Evolutionary conservation across 92 coral and sea anemone genomes (phyloP).

Genomic region (Heteractis magnifica): DNA sequence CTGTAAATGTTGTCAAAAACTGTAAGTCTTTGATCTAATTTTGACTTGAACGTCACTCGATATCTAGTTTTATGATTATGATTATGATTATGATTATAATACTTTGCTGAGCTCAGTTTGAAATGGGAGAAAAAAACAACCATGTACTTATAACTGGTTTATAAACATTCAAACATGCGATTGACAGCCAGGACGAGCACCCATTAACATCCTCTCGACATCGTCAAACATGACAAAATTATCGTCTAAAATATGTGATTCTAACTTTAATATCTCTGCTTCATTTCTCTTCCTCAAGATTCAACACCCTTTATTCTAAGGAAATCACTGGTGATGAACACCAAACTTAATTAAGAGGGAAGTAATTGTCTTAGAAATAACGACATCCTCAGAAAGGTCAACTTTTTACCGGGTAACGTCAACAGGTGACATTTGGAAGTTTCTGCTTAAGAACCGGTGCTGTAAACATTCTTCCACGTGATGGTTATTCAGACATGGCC

Average conservation of each 20-base stretch:
- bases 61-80: no score
- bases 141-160: no score
- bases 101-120: no score
- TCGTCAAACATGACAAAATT: background rate
- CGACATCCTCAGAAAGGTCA: background rate
- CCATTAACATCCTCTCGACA: background rate
- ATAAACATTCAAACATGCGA: no score
- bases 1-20: no score
- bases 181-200: background rate
- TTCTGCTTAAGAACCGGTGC: background rate
- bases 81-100: no score
- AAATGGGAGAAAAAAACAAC: no score
- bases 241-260: background rate
- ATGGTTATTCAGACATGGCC: background rate
- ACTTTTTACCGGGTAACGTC: background rate
- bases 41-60: no score
- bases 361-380: background rate
- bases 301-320: background rate
- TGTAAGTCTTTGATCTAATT: no score
- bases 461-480: background rate
- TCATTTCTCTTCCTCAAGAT: background rate
- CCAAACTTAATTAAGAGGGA: background rate
- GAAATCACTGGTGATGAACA: background rate
- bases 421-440: background rate
- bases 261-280: background rate